Evolutionary conservation across 2,797 vertebrate species (phyloP).

Genomic region (Schizopygopsis malacanthus): DNA sequence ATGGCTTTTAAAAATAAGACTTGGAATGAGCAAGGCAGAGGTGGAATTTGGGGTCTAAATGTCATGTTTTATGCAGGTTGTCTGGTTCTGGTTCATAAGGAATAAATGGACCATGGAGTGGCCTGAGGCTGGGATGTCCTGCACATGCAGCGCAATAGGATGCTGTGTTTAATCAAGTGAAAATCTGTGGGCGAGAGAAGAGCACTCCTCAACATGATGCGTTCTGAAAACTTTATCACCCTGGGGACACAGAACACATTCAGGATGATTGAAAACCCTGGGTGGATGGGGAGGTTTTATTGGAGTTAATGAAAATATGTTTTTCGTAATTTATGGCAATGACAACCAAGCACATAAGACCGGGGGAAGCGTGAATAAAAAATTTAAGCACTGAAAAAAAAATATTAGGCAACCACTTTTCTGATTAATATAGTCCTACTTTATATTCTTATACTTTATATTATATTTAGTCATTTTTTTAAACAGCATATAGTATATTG

Average conservation of each 20-base stretch:
- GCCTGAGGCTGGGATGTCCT: slow-evolving; percentile 57
- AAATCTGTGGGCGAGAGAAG: slow-evolving; percentile 45
- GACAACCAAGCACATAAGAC: background rate
- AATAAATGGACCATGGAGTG: slow-evolving; percentile 52
- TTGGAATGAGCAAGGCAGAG: background rate
- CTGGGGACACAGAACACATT: slow-evolving; percentile 27
- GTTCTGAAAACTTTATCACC: slow-evolving; percentile 44
- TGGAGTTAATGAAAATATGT: background rate
- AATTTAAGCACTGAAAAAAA: background rate
- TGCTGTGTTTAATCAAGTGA: slow-evolving; percentile 54
- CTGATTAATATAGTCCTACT: background rate
- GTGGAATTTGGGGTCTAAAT: background rate
- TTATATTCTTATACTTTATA: background rate
- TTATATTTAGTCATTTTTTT: background rate
- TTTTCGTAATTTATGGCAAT: background rate
- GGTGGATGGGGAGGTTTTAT: background rate
- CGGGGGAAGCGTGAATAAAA: background rate
- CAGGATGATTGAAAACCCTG: slow-evolving; percentile 3
- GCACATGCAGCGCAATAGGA: slow-evolving; percentile 23
- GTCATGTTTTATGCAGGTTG: slow-evolving; percentile 44
- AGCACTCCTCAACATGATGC: slow-evolving; percentile 29
- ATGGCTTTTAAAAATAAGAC: background rate
- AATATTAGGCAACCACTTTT: background rate
- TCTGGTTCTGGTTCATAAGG: slow-evolving; percentile 20
- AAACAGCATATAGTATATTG: background rate